Conservation (phyloP, 2,797 vertebrate genomes). For the Bothrops alternatus region DNA sequence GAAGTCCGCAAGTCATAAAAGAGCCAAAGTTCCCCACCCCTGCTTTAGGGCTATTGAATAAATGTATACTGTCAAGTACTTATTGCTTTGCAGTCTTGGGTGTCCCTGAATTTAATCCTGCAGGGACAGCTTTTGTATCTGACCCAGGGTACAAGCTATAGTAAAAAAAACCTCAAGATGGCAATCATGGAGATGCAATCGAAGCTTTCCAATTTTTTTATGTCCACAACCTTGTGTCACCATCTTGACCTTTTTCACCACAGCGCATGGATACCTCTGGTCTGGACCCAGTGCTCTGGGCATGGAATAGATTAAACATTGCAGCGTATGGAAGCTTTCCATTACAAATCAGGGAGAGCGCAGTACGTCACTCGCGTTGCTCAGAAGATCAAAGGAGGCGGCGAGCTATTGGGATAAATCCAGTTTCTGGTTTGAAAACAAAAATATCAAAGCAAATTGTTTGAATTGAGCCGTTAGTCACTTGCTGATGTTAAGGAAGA, state of each 20-base stretch:
- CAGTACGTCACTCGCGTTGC: neutral
- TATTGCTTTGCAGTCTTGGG: neutral
- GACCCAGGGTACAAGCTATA: neutral
- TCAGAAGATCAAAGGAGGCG: neutral
- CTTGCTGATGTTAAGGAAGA: neutral
- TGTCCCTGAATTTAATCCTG: neutral
- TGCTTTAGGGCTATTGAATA: no score
- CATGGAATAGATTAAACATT: neutral
- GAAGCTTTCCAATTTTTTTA: neutral
- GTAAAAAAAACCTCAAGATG: neutral
- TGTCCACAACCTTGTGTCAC: neutral
- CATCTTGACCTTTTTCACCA: neutral
- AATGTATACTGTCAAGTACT: neutral
- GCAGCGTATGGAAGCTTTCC: neutral
- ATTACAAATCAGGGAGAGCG: neutral
- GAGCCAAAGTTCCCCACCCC: no score
- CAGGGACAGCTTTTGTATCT: neutral
- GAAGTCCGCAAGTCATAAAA: no score
- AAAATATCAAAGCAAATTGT: neutral
- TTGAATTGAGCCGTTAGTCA: neutral
- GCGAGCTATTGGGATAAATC: neutral
- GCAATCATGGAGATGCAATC: neutral
- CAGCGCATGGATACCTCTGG: neutral
- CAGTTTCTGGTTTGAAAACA: neutral
- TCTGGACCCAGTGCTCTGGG: neutral